These are phyloP conservation scores for Dryobota labecula DNA, from an alignment of 2,888 invertebrate genomes.

Conservation along the genomic window DNA sequence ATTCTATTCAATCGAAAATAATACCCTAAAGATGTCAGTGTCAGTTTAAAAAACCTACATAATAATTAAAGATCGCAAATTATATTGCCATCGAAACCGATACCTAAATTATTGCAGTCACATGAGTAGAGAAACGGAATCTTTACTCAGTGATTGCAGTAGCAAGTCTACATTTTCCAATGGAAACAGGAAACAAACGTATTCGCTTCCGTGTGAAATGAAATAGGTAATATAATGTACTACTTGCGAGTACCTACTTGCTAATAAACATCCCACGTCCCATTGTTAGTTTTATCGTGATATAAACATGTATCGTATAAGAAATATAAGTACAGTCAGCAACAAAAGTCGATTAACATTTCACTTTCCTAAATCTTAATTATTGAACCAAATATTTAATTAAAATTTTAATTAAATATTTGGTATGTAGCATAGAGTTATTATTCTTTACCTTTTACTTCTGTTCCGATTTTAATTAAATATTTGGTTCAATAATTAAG, in stretches of 20 bases:
- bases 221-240: constrained; percentile 18
- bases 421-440: too few relatives aligned
- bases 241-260: constrained; percentile 6
- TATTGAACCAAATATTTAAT: too few relatives aligned
- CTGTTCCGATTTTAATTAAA: too few relatives aligned
- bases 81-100: background rate
- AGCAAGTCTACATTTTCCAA: constrained; percentile 21
- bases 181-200: constrained; percentile 38
- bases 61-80: background rate
- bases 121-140: too few relatives aligned
- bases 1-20: background rate
- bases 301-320: constrained; percentile 27
- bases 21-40: too few relatives aligned
- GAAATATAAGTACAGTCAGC: too few relatives aligned
- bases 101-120: background rate
- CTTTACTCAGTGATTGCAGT: too few relatives aligned
- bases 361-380: too few relatives aligned
- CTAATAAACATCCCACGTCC: constrained; percentile 35
- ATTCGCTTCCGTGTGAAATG: constrained; percentile 40
- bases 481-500: too few relatives aligned
- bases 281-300: constrained; percentile 23
- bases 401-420: too few relatives aligned
- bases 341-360: too few relatives aligned
- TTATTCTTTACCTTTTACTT: too few relatives aligned
- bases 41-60: background rate